Evolutionary conservation across 2,113 vertebrate species (phyloP).

Genomic region (Nyctereutes procyonoides): DNA sequence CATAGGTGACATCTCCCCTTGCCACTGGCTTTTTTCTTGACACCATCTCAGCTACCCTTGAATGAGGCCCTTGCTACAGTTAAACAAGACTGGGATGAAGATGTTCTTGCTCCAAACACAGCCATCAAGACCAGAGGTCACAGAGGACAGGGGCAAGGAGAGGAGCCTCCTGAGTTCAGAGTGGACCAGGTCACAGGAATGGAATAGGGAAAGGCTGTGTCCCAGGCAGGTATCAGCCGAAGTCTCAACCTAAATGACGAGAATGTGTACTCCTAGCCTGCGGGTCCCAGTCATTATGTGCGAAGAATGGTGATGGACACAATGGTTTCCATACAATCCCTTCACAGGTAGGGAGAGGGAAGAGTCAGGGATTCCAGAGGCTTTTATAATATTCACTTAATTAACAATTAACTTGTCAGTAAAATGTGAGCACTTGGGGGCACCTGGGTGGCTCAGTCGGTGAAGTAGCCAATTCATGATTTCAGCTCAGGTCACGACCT

Average conservation of each 20-base stretch:
- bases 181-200: neutral
- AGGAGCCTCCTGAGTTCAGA: neutral
- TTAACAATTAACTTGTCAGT: neutral
- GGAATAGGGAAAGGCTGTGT: neutral
- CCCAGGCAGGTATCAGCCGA: fast-evolving
- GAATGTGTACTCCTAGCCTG: fast-evolving
- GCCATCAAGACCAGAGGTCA: neutral
- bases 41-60: neutral
- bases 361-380: neutral
- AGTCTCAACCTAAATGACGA: neutral
- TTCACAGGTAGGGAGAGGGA: neutral
- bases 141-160: neutral
- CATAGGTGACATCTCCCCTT: neutral
- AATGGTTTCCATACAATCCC: neutral
- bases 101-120: neutral
- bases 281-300: neutral
- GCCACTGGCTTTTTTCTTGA: neutral
- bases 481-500: neutral
- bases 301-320: neutral
- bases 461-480: neutral
- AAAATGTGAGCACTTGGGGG: neutral
- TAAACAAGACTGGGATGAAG: neutral
- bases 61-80: neutral
- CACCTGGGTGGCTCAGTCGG: neutral
- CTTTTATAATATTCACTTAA: neutral